Evolutionary conservation across 2,888 invertebrate genomes (phyloP), one percentile per base, ranked within the genome.

Genomic region (Drosophila mulleri): DNA sequence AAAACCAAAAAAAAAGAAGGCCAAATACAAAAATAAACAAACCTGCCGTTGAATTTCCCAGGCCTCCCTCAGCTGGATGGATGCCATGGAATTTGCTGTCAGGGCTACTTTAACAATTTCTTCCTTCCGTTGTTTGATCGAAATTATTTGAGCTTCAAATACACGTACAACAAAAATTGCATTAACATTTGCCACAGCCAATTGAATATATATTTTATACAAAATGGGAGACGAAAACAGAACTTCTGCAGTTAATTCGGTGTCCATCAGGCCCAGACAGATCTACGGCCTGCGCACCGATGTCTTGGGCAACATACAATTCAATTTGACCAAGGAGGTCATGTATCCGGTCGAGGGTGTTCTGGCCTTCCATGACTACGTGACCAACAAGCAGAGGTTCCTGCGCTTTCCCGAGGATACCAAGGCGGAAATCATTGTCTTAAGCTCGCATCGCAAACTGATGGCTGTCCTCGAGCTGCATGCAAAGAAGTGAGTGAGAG

Each of bases 271-370:
- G 26, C 93, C 93, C 1, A 91, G 90, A 58, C 90, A 90, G 52
- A 92, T 93, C 23, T 93, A 92, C 67, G 93, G 93, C 6, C 61
- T 93, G 41, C 90, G 93, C 18, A 89, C 85, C 1, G 91, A 92
- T 78, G 91, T 95, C 69, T 94, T 94, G 80, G 95, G 95, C 65
- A 97, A 97, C 92, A 95, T 95, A 8, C 95, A 96, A 90, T 97
- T 95, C 85, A 93, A 96, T 63, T 94, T 94, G 23, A 96, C 96
- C 88, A 95, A 96, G 32, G 97, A 97, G 89, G 94, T 97, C 44
- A 93, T 97, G 56, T 97, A 97, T 92, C 96, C 97, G 0, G 96
- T 96, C 37, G 97, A 97, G 59, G 95, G 96, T 58, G 96, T 96
- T 1, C 93, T 97, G 56, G 94, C 95, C 1, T 94, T 97, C 69